Conservation (phyloP, 2,113 vertebrate genomes). For the Bujurquina vittata region DNA sequence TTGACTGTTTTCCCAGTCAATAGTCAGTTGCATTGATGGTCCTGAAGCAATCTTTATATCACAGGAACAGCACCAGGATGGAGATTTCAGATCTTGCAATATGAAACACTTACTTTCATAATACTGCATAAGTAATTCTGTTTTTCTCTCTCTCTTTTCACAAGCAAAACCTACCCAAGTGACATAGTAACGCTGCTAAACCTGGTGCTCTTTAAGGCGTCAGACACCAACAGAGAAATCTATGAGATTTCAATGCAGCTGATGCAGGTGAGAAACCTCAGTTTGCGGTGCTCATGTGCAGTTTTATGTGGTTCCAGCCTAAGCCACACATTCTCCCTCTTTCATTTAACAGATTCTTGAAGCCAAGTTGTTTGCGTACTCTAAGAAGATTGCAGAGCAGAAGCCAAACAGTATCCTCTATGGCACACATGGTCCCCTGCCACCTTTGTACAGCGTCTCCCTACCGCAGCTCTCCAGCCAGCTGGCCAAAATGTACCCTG, state of each 20-base stretch:
- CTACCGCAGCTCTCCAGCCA: conserved; percentile 90
- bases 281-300: background rate
- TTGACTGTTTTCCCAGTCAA: background rate
- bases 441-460: conserved; percentile 93
- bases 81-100: background rate
- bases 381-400: conserved; percentile 90
- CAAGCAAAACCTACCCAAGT: conserved; percentile 91
- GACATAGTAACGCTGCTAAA: conserved; percentile 94
- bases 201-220: conserved; percentile 96
- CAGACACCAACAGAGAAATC: conserved; percentile 94
- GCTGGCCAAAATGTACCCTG: conserved; percentile 95
- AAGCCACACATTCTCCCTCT: background rate
- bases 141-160: background rate
- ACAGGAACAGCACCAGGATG: background rate
- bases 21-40: background rate
- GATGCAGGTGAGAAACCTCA: conserved; percentile 86
- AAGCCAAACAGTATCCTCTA: conserved; percentile 89
- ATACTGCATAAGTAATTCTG: background rate
- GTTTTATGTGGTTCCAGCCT: background rate
- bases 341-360: conserved; percentile 88
- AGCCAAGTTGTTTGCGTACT: conserved; percentile 91
- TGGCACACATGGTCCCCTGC: conserved; percentile 90
- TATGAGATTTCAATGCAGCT: conserved; percentile 99
- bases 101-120: background rate
- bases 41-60: background rate